Base-by-base conservation (phyloP, 2,797 vertebrate genomes). In the Trichosurus vulpecula region DNA sequence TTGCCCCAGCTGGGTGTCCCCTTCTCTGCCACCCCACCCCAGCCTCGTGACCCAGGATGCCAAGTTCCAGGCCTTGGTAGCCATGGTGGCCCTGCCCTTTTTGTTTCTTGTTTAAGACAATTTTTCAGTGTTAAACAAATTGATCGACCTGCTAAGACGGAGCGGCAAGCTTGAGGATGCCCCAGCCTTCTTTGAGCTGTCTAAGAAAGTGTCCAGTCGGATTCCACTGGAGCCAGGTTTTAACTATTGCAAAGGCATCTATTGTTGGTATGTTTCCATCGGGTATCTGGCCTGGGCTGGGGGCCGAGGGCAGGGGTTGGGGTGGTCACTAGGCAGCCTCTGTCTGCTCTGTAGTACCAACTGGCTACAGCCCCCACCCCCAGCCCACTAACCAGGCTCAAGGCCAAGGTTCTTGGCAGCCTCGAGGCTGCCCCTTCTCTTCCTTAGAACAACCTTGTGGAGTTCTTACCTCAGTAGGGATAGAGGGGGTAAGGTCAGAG, bases 241-340 rank as follows among this genome's bases (percentile, higher is more conserved):
- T 97, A 98, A 98, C 93, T 98, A 97, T 97, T 99, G 98, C 96
- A 97, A 98, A 96, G 98, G 98, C 56, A 94, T 99, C 51, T 99
- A 99, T 61, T 98, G 95, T 96, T 98, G 98, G 98, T 98, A 91
- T 98, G 98, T 52, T 19, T 87, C 41, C 41, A 47, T 10, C 6
- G 16, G 31, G 31, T 30, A 31, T 66, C 31, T 66, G 31, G 12
- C 66, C 6, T 12, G 41, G 35, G 52, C 2, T 3, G 11, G 56
- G 5, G 16, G 6, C 0, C 30, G 91, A 4, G 11, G 41, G 54
- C n/a, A 11, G 51, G 1, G 22, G 0, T 6, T 27, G 51, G 1
- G 14, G 0, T 6, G 27, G 4, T 16, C 41, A 16, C 87, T 54
- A 90, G 47, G 29, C 57, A 31, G 30, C 57, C 57, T 61, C 30